Evolutionary conservation across 1,140 invertebrate genomes (phyloP).

Genomic region (Eupeodes corollae): DNA sequence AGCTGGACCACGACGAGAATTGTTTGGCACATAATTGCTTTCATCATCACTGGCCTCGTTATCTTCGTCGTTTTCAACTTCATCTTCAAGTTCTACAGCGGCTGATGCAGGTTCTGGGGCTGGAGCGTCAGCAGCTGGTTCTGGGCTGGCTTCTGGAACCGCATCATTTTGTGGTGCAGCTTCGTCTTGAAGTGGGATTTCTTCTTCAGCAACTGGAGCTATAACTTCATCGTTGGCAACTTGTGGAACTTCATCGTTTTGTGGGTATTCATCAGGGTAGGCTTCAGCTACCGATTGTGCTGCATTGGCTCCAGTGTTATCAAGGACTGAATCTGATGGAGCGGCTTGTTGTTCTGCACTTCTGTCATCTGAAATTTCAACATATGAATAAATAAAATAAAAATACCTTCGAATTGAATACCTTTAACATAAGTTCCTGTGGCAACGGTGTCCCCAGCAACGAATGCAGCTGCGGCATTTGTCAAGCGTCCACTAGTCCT

Average conservation of each 20-base stretch:
- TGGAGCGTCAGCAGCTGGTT: slow-evolving; percentile 8
- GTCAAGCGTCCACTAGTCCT: slow-evolving; percentile 26
- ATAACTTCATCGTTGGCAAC: slow-evolving; percentile 10
- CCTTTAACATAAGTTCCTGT: slow-evolving; percentile 34
- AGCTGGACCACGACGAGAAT: slow-evolving; percentile 17
- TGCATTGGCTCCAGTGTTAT: slow-evolving; percentile 23
- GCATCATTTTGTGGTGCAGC: slow-evolving; percentile 5
- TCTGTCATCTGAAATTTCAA: too few relatives aligned
- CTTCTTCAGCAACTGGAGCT: slow-evolving; percentile 8
- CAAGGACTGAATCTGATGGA: slow-evolving; percentile 1
- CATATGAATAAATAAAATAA: too few relatives aligned
- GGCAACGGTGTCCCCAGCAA: slow-evolving; percentile 32
- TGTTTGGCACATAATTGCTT: background rate
- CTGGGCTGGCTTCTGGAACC: slow-evolving; percentile 6
- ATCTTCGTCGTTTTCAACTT: slow-evolving; percentile 37
- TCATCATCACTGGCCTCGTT: slow-evolving; percentile 14
- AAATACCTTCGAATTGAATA: slow-evolving; percentile 8
- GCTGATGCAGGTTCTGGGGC: slow-evolving; percentile 1
- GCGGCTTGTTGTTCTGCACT: too few relatives aligned
- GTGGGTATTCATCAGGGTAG: slow-evolving; percentile 16
- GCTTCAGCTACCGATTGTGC: slow-evolving; percentile 31
- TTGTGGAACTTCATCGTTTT: too few relatives aligned
- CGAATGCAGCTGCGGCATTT: slow-evolving; percentile 13
- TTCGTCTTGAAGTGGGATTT: slow-evolving; percentile 16
- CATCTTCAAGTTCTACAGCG: slow-evolving; percentile 16